A percentile compares a stretch with the other conserved stretches of the same genome.
phyloP scores from a whole-genome alignment of 2,888 invertebrate species.

The Thyatira batis region DNA sequence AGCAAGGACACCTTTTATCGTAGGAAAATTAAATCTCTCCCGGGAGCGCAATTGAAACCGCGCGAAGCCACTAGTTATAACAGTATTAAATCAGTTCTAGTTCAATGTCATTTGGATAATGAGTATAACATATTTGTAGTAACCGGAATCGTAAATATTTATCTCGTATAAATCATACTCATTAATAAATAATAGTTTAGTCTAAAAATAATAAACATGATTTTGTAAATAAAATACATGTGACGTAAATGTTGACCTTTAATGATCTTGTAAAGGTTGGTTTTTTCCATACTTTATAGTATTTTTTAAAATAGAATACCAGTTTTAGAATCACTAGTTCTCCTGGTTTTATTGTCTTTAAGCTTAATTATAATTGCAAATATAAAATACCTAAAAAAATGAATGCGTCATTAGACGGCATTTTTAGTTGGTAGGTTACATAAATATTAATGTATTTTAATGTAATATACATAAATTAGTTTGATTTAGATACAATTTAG shows the following conservation, averaged over 20 bases:
- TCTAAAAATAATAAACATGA: neutral
- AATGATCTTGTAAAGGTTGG: neutral
- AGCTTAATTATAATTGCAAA: neutral
- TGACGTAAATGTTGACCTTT: neutral
- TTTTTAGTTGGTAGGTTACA: no score
- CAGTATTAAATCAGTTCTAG: neutral
- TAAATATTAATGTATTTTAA: neutral
- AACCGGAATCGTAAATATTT: neutral
- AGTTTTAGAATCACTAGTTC: neutral
- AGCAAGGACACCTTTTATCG: no score
- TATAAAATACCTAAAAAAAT: neutral
- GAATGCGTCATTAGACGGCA: neutral
- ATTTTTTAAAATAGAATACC: neutral
- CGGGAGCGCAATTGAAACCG: no score
- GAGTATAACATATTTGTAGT: neutral
- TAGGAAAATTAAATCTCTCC: no score
- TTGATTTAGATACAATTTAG: no score
- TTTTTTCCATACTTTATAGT: neutral
- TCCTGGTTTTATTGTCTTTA: neutral
- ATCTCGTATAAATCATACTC: no score
- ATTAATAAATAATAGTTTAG: no score
- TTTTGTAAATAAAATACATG: neutral
- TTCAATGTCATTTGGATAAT: neutral
- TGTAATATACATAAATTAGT: neutral
- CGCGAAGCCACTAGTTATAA: no score